These are phyloP conservation scores for Polydrusus cervinus DNA, from an alignment of 2,888 invertebrate species.

Conservation along the genomic window DNA sequence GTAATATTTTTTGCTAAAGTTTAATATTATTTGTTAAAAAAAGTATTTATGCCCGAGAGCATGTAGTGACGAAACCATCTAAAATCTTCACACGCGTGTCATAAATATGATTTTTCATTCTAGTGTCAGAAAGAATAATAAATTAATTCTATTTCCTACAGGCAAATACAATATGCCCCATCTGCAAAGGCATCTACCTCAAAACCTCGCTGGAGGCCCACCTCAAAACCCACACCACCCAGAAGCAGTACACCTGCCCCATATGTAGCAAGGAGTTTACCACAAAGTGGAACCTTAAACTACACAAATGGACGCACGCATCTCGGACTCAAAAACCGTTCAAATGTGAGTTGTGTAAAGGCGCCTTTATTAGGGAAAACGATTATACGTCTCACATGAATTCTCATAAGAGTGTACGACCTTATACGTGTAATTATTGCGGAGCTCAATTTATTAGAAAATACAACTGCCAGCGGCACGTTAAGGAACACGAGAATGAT, in stretches of 20 bases:
- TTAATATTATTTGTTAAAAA: too few relatives aligned
- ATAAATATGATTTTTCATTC: too few relatives aligned
- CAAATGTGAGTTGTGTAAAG: constrained; percentile 88
- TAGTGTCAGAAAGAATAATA: too few relatives aligned
- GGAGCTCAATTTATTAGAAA: constrained; percentile 92
- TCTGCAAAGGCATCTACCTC: constrained; percentile 84
- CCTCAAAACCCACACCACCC: constrained; percentile 84
- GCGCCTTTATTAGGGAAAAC: constrained; percentile 87
- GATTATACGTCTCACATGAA: constrained; percentile 90
- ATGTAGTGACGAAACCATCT: too few relatives aligned
- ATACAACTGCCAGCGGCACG: constrained; percentile 90
- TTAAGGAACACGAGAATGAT: constrained; percentile 87
- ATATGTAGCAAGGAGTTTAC: constrained; percentile 90
- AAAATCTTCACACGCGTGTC: too few relatives aligned
- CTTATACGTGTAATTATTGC: constrained; percentile 92
- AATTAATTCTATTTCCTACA: constrained; percentile 50
- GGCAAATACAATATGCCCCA: constrained; percentile 85
- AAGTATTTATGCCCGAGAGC: too few relatives aligned
- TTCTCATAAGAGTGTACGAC: constrained; percentile 87
- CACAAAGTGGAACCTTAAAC: constrained; percentile 92
- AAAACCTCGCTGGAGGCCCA: constrained; percentile 87
- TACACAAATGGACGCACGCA: constrained; percentile 92
- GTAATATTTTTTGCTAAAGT: too few relatives aligned
- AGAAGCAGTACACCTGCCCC: constrained; percentile 85
- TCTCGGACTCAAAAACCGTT: constrained; percentile 88